Base-by-base conservation (phyloP, 2,113 vertebrate genomes). In the Athene noctua region DNA sequence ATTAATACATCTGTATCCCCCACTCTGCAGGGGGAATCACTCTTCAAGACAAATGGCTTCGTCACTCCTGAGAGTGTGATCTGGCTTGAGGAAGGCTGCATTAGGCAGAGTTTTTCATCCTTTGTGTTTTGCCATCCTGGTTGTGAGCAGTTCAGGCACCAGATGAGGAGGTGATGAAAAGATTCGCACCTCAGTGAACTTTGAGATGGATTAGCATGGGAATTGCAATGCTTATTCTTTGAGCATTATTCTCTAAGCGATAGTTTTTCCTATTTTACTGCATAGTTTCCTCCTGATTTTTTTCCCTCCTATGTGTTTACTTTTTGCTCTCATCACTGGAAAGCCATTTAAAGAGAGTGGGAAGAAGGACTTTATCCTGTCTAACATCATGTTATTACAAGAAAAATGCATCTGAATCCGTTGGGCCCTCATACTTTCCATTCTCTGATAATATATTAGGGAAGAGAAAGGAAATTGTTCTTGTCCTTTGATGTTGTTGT, bases 1-100 rank as follows among this genome's bases (percentile, higher is more conserved):
- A 98, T 97, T 97, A 98, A 98, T 98, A 97, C 3, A 9, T 82
- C 96, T 97, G 95, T 97, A 97, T 97, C 87, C 95, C 94, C 88
- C 7, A 3, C 91, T 97, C 97, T 91, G 96, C 96, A 90, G 83
- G 27, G 7, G 83, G 91, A 96, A 97, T 98, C 97, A 90, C 78
- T 98, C 97, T 98, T 96, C 51, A 90, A 98, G 98, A 98, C 38
- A 92, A 97, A 98, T 95, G 87, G 83, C 80, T 77, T 65, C 20
- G 18, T 93, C 93, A 59, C 73, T 66, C 95, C 90, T 46, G 79
- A 88, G 91, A 85, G 92, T 54, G 80, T 80, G 81, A 86, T 63
- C 82, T 90, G 90, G 51, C 73, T 94, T 42, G 94, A 42, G 2
- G 29, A 14, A 88, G 88, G 49, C 92, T 84, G 44, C 83, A 58